phyloP scores from a whole-genome alignment of 2,113 vertebrate genomes.

The Hymenochirus boettgeri region DNA sequence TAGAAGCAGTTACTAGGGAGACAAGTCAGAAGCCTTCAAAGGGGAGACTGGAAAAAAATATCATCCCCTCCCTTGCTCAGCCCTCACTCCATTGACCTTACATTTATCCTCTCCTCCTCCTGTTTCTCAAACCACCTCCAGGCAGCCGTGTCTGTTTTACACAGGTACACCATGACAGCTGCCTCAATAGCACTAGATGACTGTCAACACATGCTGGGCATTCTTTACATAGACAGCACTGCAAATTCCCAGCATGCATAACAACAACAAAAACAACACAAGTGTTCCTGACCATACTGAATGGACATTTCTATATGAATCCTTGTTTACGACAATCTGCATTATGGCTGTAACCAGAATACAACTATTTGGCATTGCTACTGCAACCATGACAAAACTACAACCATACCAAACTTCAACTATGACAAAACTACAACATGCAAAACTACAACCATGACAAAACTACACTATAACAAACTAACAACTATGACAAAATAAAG shows the following conservation, averaged over 20 bases:
- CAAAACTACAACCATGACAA: too few relatives aligned
- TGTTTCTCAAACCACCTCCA: constrained; percentile 24
- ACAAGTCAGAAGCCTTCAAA: constrained; percentile 28
- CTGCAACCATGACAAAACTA: too few relatives aligned
- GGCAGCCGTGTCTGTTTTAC: constrained; percentile 34
- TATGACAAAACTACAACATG: too few relatives aligned
- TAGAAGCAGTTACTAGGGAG: constrained; percentile 42
- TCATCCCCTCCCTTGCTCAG: constrained; percentile 13
- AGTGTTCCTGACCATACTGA: too few relatives aligned
- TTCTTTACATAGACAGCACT: constrained; percentile 19
- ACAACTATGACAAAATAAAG: too few relatives aligned
- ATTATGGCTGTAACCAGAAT: too few relatives aligned
- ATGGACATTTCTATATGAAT: too few relatives aligned
- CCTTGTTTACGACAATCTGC: too few relatives aligned
- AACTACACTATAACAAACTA: too few relatives aligned
- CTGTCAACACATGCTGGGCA: constrained; percentile 36
- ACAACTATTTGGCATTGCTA: too few relatives aligned
- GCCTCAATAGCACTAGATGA: constrained; percentile 34
- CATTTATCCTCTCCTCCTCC: constrained; percentile 26
- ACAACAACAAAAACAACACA: constrained; percentile 14
- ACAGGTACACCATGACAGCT: constrained; percentile 42
- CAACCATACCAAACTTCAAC: too few relatives aligned
- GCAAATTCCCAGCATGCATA: constrained; percentile 13
- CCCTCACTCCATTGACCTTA: constrained; percentile 25
- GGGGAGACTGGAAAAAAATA: constrained; percentile 1